phyloP scores from a whole-genome alignment of 2,888 invertebrate species.

The Biston stratarius region DNA sequence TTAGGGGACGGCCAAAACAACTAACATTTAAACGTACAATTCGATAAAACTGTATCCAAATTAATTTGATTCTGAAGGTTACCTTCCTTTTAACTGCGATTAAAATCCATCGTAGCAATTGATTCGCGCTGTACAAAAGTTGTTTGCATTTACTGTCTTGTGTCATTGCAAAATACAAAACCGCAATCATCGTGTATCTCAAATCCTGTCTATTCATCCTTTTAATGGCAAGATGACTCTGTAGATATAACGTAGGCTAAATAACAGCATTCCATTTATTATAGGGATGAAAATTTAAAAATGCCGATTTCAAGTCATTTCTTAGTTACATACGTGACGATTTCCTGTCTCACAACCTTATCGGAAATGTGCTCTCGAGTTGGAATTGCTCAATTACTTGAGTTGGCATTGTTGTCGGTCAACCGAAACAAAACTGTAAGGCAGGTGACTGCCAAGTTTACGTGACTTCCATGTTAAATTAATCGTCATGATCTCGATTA shows the following conservation, averaged over 20 bases:
- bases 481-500: constrained; percentile 42
- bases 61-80: constrained; percentile 47
- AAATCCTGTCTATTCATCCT: not conserved
- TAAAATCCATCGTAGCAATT: constrained; percentile 38
- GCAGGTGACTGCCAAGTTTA: constrained; percentile 72
- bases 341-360: constrained; percentile 75
- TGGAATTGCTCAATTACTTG: constrained; percentile 76
- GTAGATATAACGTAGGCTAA: not conserved
- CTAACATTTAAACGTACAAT: constrained; percentile 49
- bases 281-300: not conserved
- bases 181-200: constrained; percentile 8
- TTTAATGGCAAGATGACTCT: no score
- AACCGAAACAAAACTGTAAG: constrained; percentile 70
- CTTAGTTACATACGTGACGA: constrained; percentile 51
- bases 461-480: constrained; percentile 70
- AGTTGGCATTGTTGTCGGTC: constrained; percentile 77
- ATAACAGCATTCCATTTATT: not conserved
- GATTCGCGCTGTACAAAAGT: constrained; percentile 19
- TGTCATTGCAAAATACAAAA: constrained; percentile 17
- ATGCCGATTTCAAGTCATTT: constrained; percentile 24
- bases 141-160: constrained; percentile 18
- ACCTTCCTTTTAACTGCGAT: constrained; percentile 43
- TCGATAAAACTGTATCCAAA: constrained; percentile 52
- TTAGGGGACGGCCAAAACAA: constrained; percentile 46
- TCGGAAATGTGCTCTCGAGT: constrained; percentile 73